Conservation (phyloP, 2,797 vertebrate genomes). For the Avahi laniger region DNA sequence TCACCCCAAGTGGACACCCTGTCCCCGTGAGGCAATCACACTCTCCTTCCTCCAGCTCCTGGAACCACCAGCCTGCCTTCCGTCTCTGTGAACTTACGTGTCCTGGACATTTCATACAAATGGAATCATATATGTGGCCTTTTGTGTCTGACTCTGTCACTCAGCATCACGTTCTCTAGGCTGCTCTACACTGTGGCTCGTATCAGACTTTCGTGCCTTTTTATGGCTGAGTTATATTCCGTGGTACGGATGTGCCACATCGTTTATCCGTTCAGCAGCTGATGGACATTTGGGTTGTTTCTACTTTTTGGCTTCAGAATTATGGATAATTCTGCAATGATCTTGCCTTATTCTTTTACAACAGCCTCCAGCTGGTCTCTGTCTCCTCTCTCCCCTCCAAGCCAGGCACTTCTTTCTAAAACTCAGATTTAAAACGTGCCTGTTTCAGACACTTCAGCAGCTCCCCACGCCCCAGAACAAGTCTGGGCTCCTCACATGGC, state of each 20-base stretch:
- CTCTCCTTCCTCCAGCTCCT: no score
- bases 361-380: not conserved
- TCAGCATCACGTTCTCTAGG: not conserved
- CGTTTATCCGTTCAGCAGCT: rapidly evolving
- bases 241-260: rapidly evolving
- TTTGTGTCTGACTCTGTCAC: not conserved
- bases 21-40: not conserved
- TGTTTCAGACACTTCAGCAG: not conserved
- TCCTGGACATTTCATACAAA: no score
- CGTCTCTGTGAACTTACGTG: no score
- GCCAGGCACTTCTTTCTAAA: not conserved
- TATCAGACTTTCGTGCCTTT: no score
- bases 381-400: not conserved
- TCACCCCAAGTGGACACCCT: not conserved
- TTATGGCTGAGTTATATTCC: not conserved
- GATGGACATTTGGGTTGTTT: no score
- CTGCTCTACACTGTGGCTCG: no score
- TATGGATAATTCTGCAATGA: rapidly evolving
- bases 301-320: not conserved
- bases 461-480: not conserved
- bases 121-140: not conserved
- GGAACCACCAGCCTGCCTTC: no score
- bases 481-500: not conserved
- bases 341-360: not conserved
- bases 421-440: not conserved